A percentile compares a stretch with the other conserved stretches of the same genome.
These are phyloP conservation scores for Craterocephalus amniculus DNA, from an alignment of 2,797 vertebrate genomes.

Conservation along the genomic window DNA sequence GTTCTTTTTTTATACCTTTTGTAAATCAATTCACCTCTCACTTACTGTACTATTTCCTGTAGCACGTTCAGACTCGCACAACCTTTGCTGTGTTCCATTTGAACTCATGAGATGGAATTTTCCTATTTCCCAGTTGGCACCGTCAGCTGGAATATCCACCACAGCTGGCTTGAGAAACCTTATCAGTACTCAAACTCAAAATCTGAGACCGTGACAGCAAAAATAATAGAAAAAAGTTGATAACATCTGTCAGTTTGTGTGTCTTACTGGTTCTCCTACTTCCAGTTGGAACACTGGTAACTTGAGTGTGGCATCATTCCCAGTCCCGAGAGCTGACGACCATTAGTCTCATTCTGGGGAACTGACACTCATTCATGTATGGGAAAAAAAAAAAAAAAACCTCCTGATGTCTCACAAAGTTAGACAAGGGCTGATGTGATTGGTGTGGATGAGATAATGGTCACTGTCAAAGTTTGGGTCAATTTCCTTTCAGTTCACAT, in stretches of 20 bases:
- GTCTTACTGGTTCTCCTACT: not conserved
- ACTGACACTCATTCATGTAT: constrained; percentile 24
- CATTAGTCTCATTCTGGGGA: constrained; percentile 4
- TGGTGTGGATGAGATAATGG: constrained; percentile 26
- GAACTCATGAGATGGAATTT: too few relatives aligned
- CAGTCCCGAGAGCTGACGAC: not conserved
- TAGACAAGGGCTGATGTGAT: constrained; percentile 4
- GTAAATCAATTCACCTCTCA: too few relatives aligned
- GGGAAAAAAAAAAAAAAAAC: constrained; percentile 13
- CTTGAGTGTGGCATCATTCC: not conserved
- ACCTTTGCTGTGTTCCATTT: too few relatives aligned
- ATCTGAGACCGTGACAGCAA: too few relatives aligned
- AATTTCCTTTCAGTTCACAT: constrained; percentile 28
- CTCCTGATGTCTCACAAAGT: constrained; percentile 21
- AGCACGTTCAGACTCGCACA: too few relatives aligned
- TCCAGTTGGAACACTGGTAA: not conserved
- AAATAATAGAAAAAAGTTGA: too few relatives aligned
- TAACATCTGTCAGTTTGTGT: not conserved
- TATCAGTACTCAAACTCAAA: too few relatives aligned
- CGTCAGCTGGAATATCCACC: too few relatives aligned
- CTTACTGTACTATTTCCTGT: too few relatives aligned
- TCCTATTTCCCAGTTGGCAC: too few relatives aligned
- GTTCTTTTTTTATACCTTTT: not conserved
- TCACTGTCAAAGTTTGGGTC: constrained; percentile 16
- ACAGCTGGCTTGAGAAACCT: too few relatives aligned